phyloP scores from a whole-genome alignment of 2,797 vertebrate genomes.

The Pteronotus mesoamericanus region DNA sequence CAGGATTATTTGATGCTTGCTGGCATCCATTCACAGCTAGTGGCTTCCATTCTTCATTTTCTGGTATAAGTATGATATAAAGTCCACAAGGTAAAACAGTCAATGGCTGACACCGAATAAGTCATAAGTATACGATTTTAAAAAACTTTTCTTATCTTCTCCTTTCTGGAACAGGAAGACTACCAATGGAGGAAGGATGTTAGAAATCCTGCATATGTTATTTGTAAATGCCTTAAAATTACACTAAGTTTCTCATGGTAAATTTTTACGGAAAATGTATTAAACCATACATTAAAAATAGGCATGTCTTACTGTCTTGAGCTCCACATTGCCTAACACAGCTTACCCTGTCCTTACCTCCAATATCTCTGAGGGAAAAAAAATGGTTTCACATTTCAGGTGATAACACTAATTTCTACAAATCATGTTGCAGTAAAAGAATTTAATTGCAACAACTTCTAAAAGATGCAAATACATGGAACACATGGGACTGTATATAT shows the following conservation, averaged over 20 bases:
- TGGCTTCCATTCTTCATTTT: neutral
- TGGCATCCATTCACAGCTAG: neutral
- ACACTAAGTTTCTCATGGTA: neutral
- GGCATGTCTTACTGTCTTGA: neutral
- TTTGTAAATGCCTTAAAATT: neutral
- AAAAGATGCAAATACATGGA: neutral
- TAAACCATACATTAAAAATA: neutral
- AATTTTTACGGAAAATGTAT: neutral
- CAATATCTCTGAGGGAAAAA: neutral
- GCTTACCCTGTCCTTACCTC: neutral
- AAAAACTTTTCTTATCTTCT: conserved; percentile 7
- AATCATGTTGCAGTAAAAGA: neutral
- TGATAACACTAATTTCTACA: neutral
- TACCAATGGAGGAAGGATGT: neutral
- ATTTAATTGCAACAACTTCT: neutral
- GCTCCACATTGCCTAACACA: neutral
- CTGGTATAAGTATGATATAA: neutral
- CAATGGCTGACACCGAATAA: neutral
- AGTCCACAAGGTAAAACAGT: neutral
- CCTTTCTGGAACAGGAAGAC: neutral
- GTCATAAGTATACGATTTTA: neutral
- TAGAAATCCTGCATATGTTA: neutral
- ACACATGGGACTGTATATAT: neutral
- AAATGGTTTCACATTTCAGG: neutral
- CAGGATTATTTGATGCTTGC: neutral